Percentiles rank a stretch among this genome's conserved stretches.
Conservation (phyloP, 2,888 invertebrate species). For the Fragum whitleyi region DNA sequence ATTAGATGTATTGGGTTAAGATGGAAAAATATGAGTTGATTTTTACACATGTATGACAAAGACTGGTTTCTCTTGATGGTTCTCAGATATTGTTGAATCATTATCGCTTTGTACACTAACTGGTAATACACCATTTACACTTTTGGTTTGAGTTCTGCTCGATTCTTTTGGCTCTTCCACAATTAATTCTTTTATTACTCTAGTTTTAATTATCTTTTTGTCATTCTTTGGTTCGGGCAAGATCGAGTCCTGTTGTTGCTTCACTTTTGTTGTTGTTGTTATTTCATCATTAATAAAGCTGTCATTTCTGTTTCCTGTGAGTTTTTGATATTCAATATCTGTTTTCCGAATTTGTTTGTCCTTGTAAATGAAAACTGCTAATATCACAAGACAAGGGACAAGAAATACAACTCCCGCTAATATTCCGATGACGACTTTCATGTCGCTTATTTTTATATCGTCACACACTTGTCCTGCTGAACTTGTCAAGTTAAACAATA, state of each 20-base stretch:
- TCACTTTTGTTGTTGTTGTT: background rate
- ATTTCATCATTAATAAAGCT: background rate
- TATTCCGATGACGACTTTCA: slow-evolving; percentile 56
- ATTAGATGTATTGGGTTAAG: no score
- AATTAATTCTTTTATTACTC: background rate
- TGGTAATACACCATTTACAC: background rate
- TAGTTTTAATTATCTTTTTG: background rate
- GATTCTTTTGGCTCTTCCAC: background rate
- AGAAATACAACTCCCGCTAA: slow-evolving; percentile 57
- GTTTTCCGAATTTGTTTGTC: slow-evolving; percentile 32
- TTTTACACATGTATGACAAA: background rate
- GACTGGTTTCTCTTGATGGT: no score
- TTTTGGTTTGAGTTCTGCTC: background rate
- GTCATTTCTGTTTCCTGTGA: background rate
- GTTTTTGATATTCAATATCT: slow-evolving; percentile 9
- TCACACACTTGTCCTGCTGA: slow-evolving; percentile 42
- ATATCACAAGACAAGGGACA: slow-evolving; percentile 43
- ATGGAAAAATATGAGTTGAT: no score
- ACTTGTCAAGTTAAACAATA: slow-evolving; percentile 32
- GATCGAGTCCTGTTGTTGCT: background rate
- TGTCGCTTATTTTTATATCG: slow-evolving; percentile 31
- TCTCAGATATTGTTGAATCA: no score
- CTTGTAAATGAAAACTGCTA: slow-evolving; percentile 51
- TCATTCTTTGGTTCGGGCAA: no score
- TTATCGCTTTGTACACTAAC: no score